Evolutionary conservation across 1,140 invertebrate genomes (phyloP), one percentile per base, ranked within the genome.

Genomic region (Lepidotrigona ventralis): DNA sequence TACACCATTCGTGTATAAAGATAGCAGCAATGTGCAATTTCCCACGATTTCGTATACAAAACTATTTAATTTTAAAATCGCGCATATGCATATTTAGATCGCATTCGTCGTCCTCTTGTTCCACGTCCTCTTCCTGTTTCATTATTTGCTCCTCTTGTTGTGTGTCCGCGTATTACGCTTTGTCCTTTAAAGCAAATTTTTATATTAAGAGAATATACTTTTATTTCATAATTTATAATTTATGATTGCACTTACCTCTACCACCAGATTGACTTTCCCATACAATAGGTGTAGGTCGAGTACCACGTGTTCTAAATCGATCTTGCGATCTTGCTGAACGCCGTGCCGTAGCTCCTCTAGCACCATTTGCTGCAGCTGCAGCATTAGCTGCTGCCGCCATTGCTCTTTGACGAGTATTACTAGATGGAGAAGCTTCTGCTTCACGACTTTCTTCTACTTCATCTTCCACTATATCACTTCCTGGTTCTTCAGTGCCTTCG

Each of bases 341-440:
- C 88, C 77, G 90, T 54, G 66, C 75, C 1, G 88, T 83, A 21
- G 71, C 60, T 17, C 85, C 89, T 33, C 89, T 85, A 17, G 77
- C 77, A 17, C 79, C 83, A 11, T 85, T 84, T 1, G 81, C 70
- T 14, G 85, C 82, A 9, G 83, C 68, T 1, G 89, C 86, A 23
- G 87, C 90, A 76, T 76, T 76, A 14, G 88, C 69, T 1, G 82
- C 90, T 29, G 89, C 89, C 5, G 87, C 87, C 56, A 84, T 86
- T 21, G 85, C 86, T 56, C 90, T 88, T n/a, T 91, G 91, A n/a
- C 94, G 88, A 29, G 92, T 91, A 46, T 91, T 92, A 19, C 90
- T 95, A 15, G 95, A 95, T 0, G 95, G 95, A 21, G 95, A 95
- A 3, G 96, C 96, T 74, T 95, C 95, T 0, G 96, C 96, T 79